Base-by-base conservation (phyloP, 2,113 vertebrate species). In the Mesembrinibis cayennensis region DNA sequence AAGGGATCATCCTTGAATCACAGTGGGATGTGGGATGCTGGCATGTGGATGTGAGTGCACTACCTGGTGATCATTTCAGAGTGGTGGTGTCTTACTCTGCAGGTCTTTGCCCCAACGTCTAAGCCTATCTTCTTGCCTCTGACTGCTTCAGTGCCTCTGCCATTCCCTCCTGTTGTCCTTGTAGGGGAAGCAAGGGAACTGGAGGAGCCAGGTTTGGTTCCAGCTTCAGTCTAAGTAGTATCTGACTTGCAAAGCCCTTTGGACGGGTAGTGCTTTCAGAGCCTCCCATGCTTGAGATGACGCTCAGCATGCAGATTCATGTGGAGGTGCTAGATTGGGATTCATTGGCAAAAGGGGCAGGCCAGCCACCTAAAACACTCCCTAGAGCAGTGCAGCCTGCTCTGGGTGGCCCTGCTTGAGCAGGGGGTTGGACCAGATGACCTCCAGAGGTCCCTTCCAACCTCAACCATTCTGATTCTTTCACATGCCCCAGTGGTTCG, bases 141-240 rank as follows among this genome's bases (percentile, higher is more conserved):
- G 47, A 32, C 45, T 49, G 25, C 56, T 88, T 89, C 29, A 32
- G 30, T 7, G 5, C 40, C 20, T 89, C 34, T 81, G 70, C n/a
- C 1, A 0, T 74, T 58, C 19, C 23, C 16, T 66, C 36, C 30
- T 0, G 0, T 66, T 79, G 29, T 26, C 61, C 26, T 82, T 18
- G 32, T 16, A 5, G 0, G 6, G 50, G 19, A 67, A 83, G 49
- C 50, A 66, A 26, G 23, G 34, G 47, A 82, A 32, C 65, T 4
- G 34, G 63, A 79, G 45, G 50, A 77, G 49, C 29, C 21, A 25
- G 17, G 32, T 84, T 77, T 69, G 50, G 25, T 72, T 71, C 47
- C 38, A 13, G 38, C 40, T 71, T 83, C 1, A 4, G 20, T 74
- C 50, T 65, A 21, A 2, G 62, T 15, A 32, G 36, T 25, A 20